Base-by-base conservation (phyloP, 2,888 invertebrate species). In the Chrysolina oricalcia region DNA sequence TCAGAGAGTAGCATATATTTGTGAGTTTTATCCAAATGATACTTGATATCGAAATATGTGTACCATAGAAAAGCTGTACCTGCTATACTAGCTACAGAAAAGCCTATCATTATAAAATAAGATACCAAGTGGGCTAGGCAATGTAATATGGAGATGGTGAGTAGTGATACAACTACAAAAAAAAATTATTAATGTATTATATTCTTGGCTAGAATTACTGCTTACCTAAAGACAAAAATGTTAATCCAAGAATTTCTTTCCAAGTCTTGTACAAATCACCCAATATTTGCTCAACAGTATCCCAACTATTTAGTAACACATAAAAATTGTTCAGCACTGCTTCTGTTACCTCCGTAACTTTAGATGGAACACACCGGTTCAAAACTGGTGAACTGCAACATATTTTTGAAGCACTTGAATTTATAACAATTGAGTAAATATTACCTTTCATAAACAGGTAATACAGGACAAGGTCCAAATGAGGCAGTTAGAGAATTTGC, bases 261-360 rank as follows among this genome's bases (percentile, higher is more conserved):
- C 97, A 97, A 50, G 96, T 95, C 76, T 94, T 93, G 86, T 96
- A 97, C 9, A 98, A 90, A 89, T 98, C 98, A 67, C 94, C 94
- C 46, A 97, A 90, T 87, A 97, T 93, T 89, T 97, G 96, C 88
- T 97, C 96, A 82, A 97, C 92, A 43, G 94, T 92, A 87, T 97
- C 96, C 94, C 97, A 96, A 82, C 94, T 94, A 86, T 98, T 97
- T 62, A 98, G 90, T 83, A 95, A 90, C 6, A 93, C 93, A 88
- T 96, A 96, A 82, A 97, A 92, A 86, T 95, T 94, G 66, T 90
- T 91, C 75, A 94, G 90, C 35, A 94, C 90, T 80, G 91, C 90
- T 50, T 91, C 89, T 0, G 93, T 91, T 11, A 93, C 89, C 71
- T 94, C 93, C 80, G 92, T 91, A 10, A 94, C 91, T 59, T 92